Evolutionary conservation across 2,888 invertebrate species (phyloP), one percentile per base, ranked within the genome.

Genomic region (Margaritifera margaritifera): DNA sequence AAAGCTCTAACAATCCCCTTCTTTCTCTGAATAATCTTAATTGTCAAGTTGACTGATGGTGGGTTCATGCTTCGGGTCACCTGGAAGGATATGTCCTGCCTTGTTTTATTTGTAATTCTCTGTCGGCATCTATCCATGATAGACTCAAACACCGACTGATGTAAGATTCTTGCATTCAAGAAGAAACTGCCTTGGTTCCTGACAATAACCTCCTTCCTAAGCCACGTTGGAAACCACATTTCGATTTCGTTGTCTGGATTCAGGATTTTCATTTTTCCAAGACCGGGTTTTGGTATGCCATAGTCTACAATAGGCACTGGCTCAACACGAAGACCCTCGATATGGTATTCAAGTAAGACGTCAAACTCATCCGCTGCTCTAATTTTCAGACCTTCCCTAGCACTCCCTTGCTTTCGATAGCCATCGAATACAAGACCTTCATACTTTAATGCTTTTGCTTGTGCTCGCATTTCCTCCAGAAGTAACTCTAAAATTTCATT

Each of bases 301-400:
- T 22, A 24, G 20, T 24, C 24, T 11, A 55, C 24, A 8, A 55
- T 22, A 22, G n/a, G 24, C 55, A 55, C 6, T 55, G 24, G 20
- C 6, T 27, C 56, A 11, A 67, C 31, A 5, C 55, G 15, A 18
- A 78, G 55, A 5, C 73, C 73, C 50, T 71, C 62, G 24, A 76
- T 62, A 20, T 63, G 67, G 52, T 71, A 78, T 51, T 71, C 68
- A 11, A 78, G 62, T 27, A 71, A 42, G 6, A 64, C 65, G 65
- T 78, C 78, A 64, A 75, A 78, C 56, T 78, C 78, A 54, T 78
- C 70, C 0, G 78, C 69, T n/a, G 56, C 42, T 6, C 60, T 50
- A 31, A 76, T 69, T 62, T 78, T 78, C 20, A 78, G 66, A 52
- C 78, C 78, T 24, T 78, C 74, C n/a, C 78, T 55, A n/a, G 76